phyloP scores from a whole-genome alignment of 2,888 invertebrate genomes.

The Toxonevra muliebris region DNA sequence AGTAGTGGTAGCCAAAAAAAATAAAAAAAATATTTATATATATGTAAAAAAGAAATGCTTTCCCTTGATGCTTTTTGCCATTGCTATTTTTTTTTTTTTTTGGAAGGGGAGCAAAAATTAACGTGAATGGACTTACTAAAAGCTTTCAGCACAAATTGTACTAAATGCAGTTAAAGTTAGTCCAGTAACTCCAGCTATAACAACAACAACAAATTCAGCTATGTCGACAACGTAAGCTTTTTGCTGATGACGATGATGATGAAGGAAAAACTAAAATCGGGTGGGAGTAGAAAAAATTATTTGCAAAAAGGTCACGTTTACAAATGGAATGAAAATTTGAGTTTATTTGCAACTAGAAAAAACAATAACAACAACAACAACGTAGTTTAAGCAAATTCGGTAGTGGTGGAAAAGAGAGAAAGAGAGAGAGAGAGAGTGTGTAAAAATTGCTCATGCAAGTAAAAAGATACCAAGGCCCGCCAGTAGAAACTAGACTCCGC shows the following conservation, averaged over 20 bases:
- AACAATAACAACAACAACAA: not conserved
- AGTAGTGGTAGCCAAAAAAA: no score
- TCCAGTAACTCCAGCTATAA: not conserved
- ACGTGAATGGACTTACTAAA: constrained; percentile 27
- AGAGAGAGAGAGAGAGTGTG: no score
- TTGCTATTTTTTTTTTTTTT: not conserved
- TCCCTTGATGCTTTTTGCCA: not conserved
- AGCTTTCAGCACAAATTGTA: constrained; percentile 21
- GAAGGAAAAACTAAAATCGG: no score
- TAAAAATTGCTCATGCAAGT: not conserved
- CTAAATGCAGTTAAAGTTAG: constrained; percentile 22
- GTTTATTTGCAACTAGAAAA: not conserved
- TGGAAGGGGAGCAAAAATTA: not conserved
- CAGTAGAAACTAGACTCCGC: no score
- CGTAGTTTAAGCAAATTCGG: not conserved
- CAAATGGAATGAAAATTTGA: constrained; percentile 14
- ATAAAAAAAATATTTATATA: no score
- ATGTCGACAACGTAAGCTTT: no score
- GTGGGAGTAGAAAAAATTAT: constrained; percentile 1
- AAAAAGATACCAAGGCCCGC: no score
- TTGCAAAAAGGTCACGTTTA: constrained; percentile 29
- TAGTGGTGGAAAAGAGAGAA: not conserved
- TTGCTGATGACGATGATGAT: no score
- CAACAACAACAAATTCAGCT: not conserved
- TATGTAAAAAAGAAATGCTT: no score